Conservation (phyloP, 2,888 invertebrate species). For the Parnassius smintheus region DNA sequence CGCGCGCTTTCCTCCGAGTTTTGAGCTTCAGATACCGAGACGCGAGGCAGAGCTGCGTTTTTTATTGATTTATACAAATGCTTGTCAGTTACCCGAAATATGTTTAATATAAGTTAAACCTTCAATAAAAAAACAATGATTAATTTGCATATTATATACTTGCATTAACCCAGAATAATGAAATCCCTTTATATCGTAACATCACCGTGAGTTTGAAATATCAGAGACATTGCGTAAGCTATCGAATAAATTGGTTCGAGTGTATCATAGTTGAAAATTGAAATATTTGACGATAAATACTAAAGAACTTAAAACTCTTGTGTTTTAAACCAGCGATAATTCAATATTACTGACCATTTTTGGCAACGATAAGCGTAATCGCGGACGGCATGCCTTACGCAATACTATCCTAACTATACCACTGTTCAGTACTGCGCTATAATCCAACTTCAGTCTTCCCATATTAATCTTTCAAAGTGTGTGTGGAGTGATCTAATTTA, state of each 20-base stretch:
- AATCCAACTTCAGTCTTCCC: slow-evolving; percentile 23
- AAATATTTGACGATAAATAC: neutral
- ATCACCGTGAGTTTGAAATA: no score
- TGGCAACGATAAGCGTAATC: slow-evolving; percentile 3
- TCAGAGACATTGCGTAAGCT: no score
- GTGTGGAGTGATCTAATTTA: slow-evolving; percentile 41
- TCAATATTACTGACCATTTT: slow-evolving; percentile 11
- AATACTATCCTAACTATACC: neutral
- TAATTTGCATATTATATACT: no score
- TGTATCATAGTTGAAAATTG: no score
- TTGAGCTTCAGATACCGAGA: slow-evolving; percentile 38
- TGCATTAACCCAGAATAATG: no score
- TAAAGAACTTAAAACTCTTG: neutral
- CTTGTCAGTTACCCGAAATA: neutral
- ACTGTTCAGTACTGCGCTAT: neutral
- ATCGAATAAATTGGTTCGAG: no score
- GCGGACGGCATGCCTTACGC: neutral
- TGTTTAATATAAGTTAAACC: neutral
- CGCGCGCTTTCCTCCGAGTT: slow-evolving; percentile 50
- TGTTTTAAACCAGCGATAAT: neutral
- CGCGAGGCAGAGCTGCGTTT: slow-evolving; percentile 36
- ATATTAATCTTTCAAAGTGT: slow-evolving; percentile 31
- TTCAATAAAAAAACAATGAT: no score
- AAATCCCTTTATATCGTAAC: no score
- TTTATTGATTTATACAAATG: slow-evolving; percentile 18